Evolutionary conservation across 1,140 invertebrate species (phyloP), one percentile per base, ranked within the genome.

Genomic region (Papilio glaucus): DNA sequence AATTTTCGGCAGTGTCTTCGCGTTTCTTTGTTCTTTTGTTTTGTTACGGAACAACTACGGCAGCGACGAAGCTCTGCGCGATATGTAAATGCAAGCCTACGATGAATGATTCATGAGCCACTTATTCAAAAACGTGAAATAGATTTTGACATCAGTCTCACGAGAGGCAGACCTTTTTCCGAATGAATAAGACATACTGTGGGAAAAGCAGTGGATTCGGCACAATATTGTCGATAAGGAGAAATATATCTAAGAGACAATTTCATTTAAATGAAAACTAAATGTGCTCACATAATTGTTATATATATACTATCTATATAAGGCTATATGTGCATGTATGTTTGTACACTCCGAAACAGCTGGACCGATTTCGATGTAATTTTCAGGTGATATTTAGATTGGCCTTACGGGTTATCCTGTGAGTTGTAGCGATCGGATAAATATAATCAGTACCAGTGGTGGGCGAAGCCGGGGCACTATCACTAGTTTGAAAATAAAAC

Each of bases 61-160:
- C 39, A 68, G 41, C 39, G n/a, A 24, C 39, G 13, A 15, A 33
- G 15, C 41, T 68, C 42, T 68, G n/a, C 15, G 24, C 41, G 65
- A 68, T 68, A 68, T 68, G 65, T 68, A 68, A 68, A 68, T 68
- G 41, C 65, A 33, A 68, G 42, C 24, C 41, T 68, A 68, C 65
- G 42, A 49, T 68, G 65, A 68, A 68, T 45, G 39, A 68, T 68
- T 68, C 65, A 68, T 68, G 65, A 68, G 65, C 39, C 65, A 68
- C 41, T 68, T 68, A 68, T 68, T 68, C 65, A 68, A 68, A 68
- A 68, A 49, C 41, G 18, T 68, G 65, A 68, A 68, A 68, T 68
- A 68, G 65, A 68, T 68, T 68, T 68, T 68, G 65, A 45, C 41
- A 49, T 68, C 65, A 45, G 65, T 45, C 65, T 29, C 65, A 29